These are phyloP conservation scores for Eupithecia centaureata DNA, from an alignment of 2,888 invertebrate genomes.

Conservation along the genomic window DNA sequence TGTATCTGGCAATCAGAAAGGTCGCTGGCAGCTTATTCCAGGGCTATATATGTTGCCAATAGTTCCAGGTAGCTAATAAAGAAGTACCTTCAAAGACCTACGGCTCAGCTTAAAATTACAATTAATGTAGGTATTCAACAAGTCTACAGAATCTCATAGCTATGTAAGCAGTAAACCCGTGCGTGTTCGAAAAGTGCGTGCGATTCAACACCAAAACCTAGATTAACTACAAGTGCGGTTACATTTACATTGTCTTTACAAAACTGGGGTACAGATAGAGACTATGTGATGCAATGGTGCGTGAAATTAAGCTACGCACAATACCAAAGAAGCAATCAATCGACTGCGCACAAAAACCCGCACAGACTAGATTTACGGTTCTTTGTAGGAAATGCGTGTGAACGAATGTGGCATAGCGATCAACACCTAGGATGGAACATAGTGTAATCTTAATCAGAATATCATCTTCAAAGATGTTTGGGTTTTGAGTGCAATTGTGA, in stretches of 20 bases:
- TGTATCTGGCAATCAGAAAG: too few species aligned
- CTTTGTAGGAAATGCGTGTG: constrained; percentile 23
- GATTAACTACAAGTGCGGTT: constrained; percentile 17
- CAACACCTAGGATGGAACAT: constrained; percentile 6
- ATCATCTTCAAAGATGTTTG: background rate
- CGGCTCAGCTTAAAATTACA: background rate
- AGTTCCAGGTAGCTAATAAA: too few species aligned
- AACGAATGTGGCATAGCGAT: constrained; percentile 16
- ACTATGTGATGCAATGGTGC: constrained; percentile 52
- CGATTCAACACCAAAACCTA: constrained; percentile 8
- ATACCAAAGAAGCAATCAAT: constrained; percentile 47
- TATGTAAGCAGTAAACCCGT: background rate
- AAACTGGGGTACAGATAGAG: constrained; percentile 11
- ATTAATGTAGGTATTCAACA: too few species aligned
- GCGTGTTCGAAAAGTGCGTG: constrained; percentile 6
- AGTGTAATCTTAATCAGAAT: background rate
- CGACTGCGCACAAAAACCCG: constrained; percentile 31
- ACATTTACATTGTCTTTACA: constrained; percentile 11
- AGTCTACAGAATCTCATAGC: background rate
- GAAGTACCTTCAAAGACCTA: too few species aligned
- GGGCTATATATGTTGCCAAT: too few species aligned
- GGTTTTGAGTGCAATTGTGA: too few species aligned
- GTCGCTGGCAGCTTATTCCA: too few species aligned
- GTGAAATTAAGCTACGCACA: constrained; percentile 53
- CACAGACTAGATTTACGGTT: constrained; percentile 32